Conservation (phyloP, 1,140 invertebrate species). For the Andrena cerasifolii region DNA sequence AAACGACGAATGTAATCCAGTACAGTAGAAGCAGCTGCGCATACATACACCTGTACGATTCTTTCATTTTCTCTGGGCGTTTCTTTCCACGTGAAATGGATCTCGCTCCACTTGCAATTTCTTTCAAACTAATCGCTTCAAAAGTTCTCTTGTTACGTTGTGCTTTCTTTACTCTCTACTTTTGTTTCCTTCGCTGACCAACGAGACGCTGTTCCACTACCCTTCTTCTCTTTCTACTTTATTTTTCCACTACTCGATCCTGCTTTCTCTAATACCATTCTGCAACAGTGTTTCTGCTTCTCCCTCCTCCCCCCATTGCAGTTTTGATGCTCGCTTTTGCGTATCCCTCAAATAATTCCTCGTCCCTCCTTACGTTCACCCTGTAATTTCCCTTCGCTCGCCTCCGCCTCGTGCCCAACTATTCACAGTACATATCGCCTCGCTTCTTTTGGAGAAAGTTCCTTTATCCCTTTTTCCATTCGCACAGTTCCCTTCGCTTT, state of each 20-base stretch:
- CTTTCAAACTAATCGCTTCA: conserved; percentile 3
- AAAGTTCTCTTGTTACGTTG: not conserved
- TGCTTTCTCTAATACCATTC: conserved; percentile 16
- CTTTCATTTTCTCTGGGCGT: not conserved
- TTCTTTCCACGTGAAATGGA: not conserved
- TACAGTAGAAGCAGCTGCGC: not conserved
- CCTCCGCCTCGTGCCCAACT: not conserved
- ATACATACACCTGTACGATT: not conserved
- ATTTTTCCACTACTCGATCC: not conserved
- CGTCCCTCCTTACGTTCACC: not conserved
- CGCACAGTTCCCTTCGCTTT: not conserved
- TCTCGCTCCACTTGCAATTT: conserved; percentile 15
- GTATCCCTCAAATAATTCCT: conserved; percentile 28
- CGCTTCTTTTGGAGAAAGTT: conserved; percentile 12
- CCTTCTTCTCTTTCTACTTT: not conserved
- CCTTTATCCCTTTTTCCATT: not conserved
- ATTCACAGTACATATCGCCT: conserved; percentile 31
- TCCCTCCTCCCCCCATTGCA: not conserved
- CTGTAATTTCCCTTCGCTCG: conserved; percentile 26
- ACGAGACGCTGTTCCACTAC: not conserved
- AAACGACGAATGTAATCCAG: not conserved
- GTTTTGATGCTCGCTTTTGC: not conserved
- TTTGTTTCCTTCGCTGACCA: not conserved
- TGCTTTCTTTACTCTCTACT: not conserved
- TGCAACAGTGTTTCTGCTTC: not conserved